Base-by-base conservation (phyloP, 2,888 invertebrate species). In the Orthosia cruda region DNA sequence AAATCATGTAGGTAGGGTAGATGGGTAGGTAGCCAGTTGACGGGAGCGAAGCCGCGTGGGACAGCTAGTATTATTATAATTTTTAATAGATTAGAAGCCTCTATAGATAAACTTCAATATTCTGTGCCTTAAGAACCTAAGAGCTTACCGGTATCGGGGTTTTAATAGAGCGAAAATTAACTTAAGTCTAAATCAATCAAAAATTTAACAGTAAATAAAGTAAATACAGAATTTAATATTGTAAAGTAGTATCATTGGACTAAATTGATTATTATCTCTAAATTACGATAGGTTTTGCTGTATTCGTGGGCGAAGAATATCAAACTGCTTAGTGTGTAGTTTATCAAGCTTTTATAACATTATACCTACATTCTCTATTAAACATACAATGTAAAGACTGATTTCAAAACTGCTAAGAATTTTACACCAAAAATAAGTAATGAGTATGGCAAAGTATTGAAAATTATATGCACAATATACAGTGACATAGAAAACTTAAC, bases 221-320 rank as follows among this genome's bases (percentile, higher is more conserved):
- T 69, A 49, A 40, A 13, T 54, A 45, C 12, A 12, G 32, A 52
- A 75, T 65, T 65, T 61, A 50, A 54, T 32, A 32, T 45, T 26
- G 23, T 45, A 13, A 58, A 49, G 63, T 77, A 40, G 18, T 65
- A 62, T 18, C 23, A 18, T 20, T 54, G 9, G 49, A 63, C 18
- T 76, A 63, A 64, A 71, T 47, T 47, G 59, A 77, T 77, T 58
- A 64, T 58, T 61, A 65, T 68, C 64, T 81, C 52, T 23, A 71
- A 81, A 61, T 57, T 81, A 81, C 57, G 73, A 73, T 67, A 61
- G 26, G 15, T 57, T 66, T 73, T 69, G 57, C 71, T 26, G 13
- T 23, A 20, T 57, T 57, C 49, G 81, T 81, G 73, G 82, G 82
- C 67, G 77, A 55, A 49, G 16, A 18, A 52, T 71, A 65, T 71